These are phyloP conservation scores for Acanthopagrus latus DNA, from an alignment of 2,797 vertebrate genomes.

Conservation along the genomic window DNA sequence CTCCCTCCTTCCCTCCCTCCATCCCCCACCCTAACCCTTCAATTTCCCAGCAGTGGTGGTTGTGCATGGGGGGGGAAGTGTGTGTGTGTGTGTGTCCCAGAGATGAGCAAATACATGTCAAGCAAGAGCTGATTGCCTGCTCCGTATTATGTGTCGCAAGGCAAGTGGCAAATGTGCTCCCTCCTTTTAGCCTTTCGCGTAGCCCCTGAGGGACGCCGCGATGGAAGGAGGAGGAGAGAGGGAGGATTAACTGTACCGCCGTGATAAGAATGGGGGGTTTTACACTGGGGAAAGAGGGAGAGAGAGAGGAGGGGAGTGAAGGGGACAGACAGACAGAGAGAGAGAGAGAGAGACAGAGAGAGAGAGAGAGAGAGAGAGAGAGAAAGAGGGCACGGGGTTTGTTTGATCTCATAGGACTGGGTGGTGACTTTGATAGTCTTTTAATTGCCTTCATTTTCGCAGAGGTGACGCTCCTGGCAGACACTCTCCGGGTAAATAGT, in stretches of 20 bases:
- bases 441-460: conserved; percentile 73
- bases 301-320: conserved; percentile 9
- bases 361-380: conserved; percentile 28
- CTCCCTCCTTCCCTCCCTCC: conserved; percentile 19
- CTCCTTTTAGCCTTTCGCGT: conserved; percentile 87
- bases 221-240: conserved; percentile 72
- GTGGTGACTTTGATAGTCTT: conserved; percentile 81
- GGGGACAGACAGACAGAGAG: conserved; percentile 67
- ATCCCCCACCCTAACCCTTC: conserved; percentile 58
- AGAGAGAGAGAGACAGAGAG: conserved; percentile 13
- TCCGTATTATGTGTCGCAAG: conserved; percentile 96
- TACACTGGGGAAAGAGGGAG: conserved; percentile 72
- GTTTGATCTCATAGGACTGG: conserved; percentile 82
- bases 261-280: conserved; percentile 86
- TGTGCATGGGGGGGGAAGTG: conserved; percentile 69
- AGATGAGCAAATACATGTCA: conserved; percentile 99
- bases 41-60: conserved; percentile 74
- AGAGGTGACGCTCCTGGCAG: conserved; percentile 60
- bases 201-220: conserved; percentile 65
- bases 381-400: conserved; percentile 68
- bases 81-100: conserved; percentile 90
- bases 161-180: conserved; percentile 96
- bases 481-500: conserved; percentile 33
- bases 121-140: conserved; percentile 99
- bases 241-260: conserved; percentile 90